A percentile compares a stretch with the other conserved stretches of the same genome.
These are phyloP conservation scores for Sacculina carcini DNA, from an alignment of 2,888 invertebrate genomes.

Conservation along the genomic window DNA sequence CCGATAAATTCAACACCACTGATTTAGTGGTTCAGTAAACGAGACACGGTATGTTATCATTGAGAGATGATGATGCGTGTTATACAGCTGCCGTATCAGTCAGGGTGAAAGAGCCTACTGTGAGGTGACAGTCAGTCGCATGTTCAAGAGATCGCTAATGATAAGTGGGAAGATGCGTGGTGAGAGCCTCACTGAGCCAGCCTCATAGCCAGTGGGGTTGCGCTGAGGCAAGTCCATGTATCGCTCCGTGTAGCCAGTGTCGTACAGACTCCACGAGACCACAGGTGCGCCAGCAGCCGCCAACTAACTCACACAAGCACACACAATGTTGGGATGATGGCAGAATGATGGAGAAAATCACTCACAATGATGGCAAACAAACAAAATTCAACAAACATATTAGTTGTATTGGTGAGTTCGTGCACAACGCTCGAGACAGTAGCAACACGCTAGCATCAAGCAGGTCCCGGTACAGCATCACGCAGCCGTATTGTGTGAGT, in stretches of 20 bases:
- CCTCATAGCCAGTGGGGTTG: slow-evolving; percentile 49
- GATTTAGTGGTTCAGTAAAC: too few relatives aligned
- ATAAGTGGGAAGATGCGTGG: too few relatives aligned
- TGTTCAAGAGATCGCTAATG: too few relatives aligned
- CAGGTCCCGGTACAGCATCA: too few relatives aligned
- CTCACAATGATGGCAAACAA: not conserved
- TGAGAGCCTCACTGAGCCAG: slow-evolving; percentile 33
- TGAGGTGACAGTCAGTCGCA: too few relatives aligned
- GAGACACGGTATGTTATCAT: too few relatives aligned
- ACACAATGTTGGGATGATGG: not conserved
- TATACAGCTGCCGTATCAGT: too few relatives aligned
- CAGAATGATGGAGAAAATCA: slow-evolving; percentile 1
- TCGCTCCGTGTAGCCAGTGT: slow-evolving; percentile 93
- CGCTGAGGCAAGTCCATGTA: slow-evolving; percentile 70
- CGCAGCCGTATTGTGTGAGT: not conserved
- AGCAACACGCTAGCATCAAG: not conserved
- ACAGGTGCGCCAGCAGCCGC: slow-evolving; percentile 94
- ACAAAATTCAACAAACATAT: not conserved
- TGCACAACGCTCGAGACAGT: not conserved
- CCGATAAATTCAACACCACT: too few relatives aligned
- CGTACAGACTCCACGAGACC: slow-evolving; percentile 87
- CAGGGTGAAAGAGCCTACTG: too few relatives aligned
- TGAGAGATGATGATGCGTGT: too few relatives aligned
- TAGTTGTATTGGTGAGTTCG: not conserved
- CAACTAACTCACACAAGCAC: slow-evolving; percentile 21